phyloP scores from a whole-genome alignment of 2,888 invertebrate species.

The Yponomeuta evonymella region DNA sequence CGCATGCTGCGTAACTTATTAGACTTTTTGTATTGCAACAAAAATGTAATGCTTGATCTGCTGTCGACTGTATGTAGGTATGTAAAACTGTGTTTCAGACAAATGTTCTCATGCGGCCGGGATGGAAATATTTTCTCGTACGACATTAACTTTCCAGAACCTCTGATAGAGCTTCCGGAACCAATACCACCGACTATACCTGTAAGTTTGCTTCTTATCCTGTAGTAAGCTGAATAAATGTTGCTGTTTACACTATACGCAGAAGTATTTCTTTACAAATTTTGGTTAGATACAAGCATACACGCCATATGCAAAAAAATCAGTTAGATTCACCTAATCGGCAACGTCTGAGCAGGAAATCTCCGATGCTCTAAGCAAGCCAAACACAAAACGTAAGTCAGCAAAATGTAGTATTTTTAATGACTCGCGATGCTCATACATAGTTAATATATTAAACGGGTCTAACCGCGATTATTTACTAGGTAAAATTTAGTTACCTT shows the following conservation, averaged over 20 bases:
- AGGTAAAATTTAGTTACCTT: too few relatives aligned
- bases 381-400: background rate
- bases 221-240: too few relatives aligned
- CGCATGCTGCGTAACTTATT: too few relatives aligned
- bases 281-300: background rate
- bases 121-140: slow-evolving; percentile 89
- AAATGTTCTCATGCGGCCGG: slow-evolving; percentile 78
- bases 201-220: background rate
- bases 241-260: too few relatives aligned
- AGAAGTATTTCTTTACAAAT: background rate
- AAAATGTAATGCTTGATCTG: too few relatives aligned
- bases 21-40: too few relatives aligned
- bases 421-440: too few relatives aligned
- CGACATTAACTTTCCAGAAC: slow-evolving; percentile 65
- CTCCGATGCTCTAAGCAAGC: background rate
- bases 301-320: background rate
- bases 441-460: too few relatives aligned
- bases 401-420: background rate
- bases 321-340: too few relatives aligned
- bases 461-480: too few relatives aligned
- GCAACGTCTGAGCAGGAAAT: background rate
- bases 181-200: background rate
- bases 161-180: slow-evolving; percentile 26
- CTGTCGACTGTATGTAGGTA: background rate
- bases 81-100: slow-evolving; percentile 33